phyloP scores from a whole-genome alignment of 2,113 vertebrate species.

The Guaruba guarouba region DNA sequence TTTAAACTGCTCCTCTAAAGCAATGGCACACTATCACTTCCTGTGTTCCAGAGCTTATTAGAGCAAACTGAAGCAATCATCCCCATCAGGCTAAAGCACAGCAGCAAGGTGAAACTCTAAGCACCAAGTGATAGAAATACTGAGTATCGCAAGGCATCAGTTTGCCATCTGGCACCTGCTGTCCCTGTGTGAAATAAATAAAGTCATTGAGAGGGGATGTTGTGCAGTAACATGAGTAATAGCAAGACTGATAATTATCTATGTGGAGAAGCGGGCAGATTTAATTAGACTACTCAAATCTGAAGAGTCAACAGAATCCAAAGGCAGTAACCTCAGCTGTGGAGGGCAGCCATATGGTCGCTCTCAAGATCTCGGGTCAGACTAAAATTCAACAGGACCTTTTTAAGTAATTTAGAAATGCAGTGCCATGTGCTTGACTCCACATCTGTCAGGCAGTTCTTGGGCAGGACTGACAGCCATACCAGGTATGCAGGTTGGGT shows the following conservation, averaged over 20 bases:
- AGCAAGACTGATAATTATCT: slow-evolving; percentile 71
- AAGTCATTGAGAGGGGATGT: slow-evolving; percentile 61
- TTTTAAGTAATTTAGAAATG: neutral
- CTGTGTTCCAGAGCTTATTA: slow-evolving; percentile 53
- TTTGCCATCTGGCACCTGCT: slow-evolving; percentile 78
- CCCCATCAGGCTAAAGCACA: slow-evolving; percentile 30
- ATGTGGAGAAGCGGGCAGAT: slow-evolving; percentile 54
- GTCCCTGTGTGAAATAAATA: slow-evolving; percentile 62
- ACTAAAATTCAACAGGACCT: neutral
- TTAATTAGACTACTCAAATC: slow-evolving; percentile 68
- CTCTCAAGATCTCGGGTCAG: slow-evolving; percentile 10
- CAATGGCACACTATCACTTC: slow-evolving; percentile 37
- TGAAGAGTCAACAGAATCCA: slow-evolving; percentile 55
- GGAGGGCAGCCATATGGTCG: slow-evolving; percentile 8
- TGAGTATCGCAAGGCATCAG: slow-evolving; percentile 17
- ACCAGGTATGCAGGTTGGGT: neutral
- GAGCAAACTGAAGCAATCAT: slow-evolving; percentile 53
- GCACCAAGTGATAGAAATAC: slow-evolving; percentile 48
- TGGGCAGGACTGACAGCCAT: neutral
- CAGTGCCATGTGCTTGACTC: neutral
- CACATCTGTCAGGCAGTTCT: neutral
- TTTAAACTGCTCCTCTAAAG: slow-evolving; percentile 58
- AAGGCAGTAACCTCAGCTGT: neutral
- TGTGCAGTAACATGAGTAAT: slow-evolving; percentile 68
- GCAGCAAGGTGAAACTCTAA: slow-evolving; percentile 71